Conservation (phyloP, 1,140 invertebrate genomes). For the Drosophila melanica region DNA sequence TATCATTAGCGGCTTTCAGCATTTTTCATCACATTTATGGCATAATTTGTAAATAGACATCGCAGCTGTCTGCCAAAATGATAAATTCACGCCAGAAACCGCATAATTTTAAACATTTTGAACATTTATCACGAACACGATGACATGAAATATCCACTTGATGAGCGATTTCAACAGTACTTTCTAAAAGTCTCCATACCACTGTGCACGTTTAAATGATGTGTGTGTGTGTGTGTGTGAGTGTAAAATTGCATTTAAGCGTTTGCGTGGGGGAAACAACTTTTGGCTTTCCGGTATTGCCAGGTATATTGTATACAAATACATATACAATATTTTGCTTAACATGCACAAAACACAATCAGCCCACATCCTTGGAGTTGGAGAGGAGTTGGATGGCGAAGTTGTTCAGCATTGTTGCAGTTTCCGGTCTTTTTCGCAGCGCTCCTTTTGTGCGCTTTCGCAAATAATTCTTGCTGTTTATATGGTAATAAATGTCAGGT, state of each 20-base stretch:
- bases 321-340: slow-evolving; percentile 53
- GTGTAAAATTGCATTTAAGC: slow-evolving; percentile 59
- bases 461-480: slow-evolving; percentile 67
- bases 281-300: slow-evolving; percentile 64
- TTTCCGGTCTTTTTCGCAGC: slow-evolving; percentile 53
- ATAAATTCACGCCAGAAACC: slow-evolving; percentile 13
- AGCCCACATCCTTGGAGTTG: slow-evolving; percentile 24
- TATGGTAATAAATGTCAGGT: slow-evolving; percentile 79
- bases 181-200: not conserved
- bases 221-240: no score
- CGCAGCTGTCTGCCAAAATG: slow-evolving; percentile 15
- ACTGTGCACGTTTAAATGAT: no score
- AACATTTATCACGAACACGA: slow-evolving; percentile 24
- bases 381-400: not conserved
- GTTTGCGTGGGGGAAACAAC: slow-evolving; percentile 42
- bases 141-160: slow-evolving; percentile 3
- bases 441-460: slow-evolving; percentile 52
- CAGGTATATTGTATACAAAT: slow-evolving; percentile 40
- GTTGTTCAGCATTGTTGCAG: slow-evolving; percentile 65
- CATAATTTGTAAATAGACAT: slow-evolving; percentile 23
- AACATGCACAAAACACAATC: slow-evolving; percentile 56
- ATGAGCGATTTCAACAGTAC: not conserved
- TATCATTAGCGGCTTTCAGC: slow-evolving; percentile 5
- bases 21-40: slow-evolving; percentile 17
- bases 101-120: slow-evolving; percentile 4